Evolutionary conservation across 2,888 invertebrate genomes (phyloP), one percentile per base, ranked within the genome.

Genomic region (Drosophila differens): DNA sequence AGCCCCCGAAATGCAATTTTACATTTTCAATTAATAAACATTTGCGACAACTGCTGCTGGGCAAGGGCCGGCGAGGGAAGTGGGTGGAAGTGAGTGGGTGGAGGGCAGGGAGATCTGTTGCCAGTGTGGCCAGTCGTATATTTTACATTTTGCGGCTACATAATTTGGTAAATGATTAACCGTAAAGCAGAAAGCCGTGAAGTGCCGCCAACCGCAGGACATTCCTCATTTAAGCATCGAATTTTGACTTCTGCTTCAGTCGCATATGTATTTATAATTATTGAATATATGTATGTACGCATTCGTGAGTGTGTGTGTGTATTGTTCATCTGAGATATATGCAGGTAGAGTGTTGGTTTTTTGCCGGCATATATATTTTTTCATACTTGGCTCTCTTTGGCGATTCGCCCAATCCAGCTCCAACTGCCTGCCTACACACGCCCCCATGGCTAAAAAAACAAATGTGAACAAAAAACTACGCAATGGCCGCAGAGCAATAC

Each of bases 131-230:
- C 54, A 60, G 75, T 70, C 67, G 76, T 82, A 70, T 83, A 88
- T 88, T 88, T 85, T 81, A 88, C 89, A 88, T 86, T 83, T 87
- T 88, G 88, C 65, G 89, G 88, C 85, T 77, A 76, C 80, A 87
- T 89, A 89, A 88, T 87, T 88, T 88, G 89, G 89, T 89, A 80
- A 88, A 88, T 87, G 83, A 88, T 88, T 88, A 88, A 88, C 82
- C 76, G 69, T 72, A 77, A 71, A 73, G 86, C 84, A 72, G 81
- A 81, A 64, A 81, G 80, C 84, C 82, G 86, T 78, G 86, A 85
- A 80, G 76, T 77, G 74, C 77, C 66, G 61, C 60, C 65, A 74
- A 85, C 85, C 88, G 72, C 89, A 79, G 79, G 62, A 76, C 71
- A 71, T 79, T 75, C 59, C 79, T 75, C 79, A 77, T 76, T 77